These are phyloP conservation scores for Marasmarcha lunaedactyla DNA, from an alignment of 2,888 invertebrate genomes.

Conservation along the genomic window DNA sequence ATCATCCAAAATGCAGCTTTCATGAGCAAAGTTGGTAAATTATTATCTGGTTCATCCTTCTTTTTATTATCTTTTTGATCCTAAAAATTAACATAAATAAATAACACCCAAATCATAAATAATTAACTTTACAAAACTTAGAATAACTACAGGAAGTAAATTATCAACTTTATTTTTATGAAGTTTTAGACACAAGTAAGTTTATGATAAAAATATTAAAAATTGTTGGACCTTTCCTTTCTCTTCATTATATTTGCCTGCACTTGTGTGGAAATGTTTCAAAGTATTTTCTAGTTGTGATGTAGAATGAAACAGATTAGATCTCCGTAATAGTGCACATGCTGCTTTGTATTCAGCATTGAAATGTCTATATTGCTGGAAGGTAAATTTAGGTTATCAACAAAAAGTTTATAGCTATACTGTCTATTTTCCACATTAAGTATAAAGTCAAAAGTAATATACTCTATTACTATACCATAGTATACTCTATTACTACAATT, in stretches of 20 bases:
- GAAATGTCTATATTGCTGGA: slow-evolving; percentile 36
- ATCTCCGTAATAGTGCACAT: slow-evolving; percentile 61
- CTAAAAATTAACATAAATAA: slow-evolving; percentile 10
- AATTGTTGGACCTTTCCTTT: slow-evolving; percentile 29
- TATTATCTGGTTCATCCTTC: slow-evolving; percentile 74
- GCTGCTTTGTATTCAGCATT: slow-evolving; percentile 70
- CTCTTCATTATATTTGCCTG: slow-evolving; percentile 24
- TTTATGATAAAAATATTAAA: too few relatives aligned
- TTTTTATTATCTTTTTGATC: slow-evolving; percentile 40
- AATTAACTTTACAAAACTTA: too few relatives aligned
- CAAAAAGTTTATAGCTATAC: too few relatives aligned
- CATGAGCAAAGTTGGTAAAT: slow-evolving; percentile 77
- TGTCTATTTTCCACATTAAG: too few relatives aligned
- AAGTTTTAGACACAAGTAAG: too few relatives aligned
- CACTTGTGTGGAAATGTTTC: slow-evolving; percentile 34
- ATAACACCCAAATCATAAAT: too few relatives aligned
- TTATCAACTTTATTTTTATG: not conserved
- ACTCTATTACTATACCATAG: too few relatives aligned
- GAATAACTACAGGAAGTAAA: not conserved
- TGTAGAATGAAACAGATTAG: slow-evolving; percentile 47
- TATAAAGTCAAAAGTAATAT: too few relatives aligned
- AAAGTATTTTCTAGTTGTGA: slow-evolving; percentile 19
- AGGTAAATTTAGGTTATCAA: too few relatives aligned
- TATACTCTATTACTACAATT: too few relatives aligned
- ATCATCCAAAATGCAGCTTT: slow-evolving; percentile 86